Conservation (phyloP, 1,140 invertebrate genomes). For the Magallana gigas region DNA sequence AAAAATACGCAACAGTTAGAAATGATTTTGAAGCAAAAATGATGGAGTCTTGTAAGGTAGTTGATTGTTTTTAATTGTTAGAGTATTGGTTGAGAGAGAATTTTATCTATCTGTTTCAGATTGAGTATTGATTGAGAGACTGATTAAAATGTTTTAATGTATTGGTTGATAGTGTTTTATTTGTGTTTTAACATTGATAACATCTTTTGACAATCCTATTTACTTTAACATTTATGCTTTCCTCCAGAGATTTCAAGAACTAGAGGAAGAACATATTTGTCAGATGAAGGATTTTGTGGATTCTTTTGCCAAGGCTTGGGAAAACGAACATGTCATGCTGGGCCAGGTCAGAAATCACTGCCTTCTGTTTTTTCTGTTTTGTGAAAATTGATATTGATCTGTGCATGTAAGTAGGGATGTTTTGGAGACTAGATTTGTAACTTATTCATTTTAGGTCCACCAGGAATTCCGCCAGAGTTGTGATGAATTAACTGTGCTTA, state of each 20-base stretch:
- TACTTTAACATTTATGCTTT: not conserved
- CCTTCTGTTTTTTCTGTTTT: not conserved
- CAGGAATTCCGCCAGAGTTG: constrained; percentile 94
- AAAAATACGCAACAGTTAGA: constrained; percentile 92
- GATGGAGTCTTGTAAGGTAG: constrained; percentile 92
- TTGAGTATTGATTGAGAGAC: too few relatives aligned
- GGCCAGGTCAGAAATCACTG: constrained; percentile 83
- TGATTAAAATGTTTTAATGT: too few relatives aligned
- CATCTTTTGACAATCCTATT: too few relatives aligned
- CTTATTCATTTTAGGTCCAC: constrained; percentile 85
- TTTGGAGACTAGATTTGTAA: not conserved
- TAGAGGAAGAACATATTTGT: constrained; percentile 93
- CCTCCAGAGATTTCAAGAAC: constrained; percentile 88
- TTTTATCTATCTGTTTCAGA: too few relatives aligned
- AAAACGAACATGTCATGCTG: constrained; percentile 93
- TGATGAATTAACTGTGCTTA: constrained; percentile 93
- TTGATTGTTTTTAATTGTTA: constrained; percentile 43
- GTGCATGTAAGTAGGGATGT: not conserved
- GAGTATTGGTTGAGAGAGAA: too few relatives aligned
- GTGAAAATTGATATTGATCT: not conserved
- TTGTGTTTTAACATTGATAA: too few relatives aligned
- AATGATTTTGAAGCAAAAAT: constrained; percentile 97
- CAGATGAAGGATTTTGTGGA: constrained; percentile 98
- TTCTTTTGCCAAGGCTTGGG: constrained; percentile 91
- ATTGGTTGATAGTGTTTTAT: too few relatives aligned